Conservation (phyloP, 2,888 invertebrate species). For the Dorcus parallelipipedus region DNA sequence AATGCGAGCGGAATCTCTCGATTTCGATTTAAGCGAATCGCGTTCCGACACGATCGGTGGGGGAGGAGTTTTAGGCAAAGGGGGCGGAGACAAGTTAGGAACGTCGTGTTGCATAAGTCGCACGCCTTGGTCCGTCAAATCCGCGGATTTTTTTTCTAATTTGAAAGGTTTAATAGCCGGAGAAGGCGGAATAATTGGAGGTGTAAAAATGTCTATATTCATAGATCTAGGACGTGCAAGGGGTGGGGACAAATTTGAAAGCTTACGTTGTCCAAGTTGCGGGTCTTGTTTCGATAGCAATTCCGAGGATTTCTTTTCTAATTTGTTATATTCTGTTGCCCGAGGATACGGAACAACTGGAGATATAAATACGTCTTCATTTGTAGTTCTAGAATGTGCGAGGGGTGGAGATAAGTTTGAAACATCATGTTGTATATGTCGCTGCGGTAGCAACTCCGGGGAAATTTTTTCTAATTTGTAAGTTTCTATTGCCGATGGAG, state of each 20-base stretch:
- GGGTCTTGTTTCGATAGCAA: constrained; percentile 3
- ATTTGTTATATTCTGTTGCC: neutral
- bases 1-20: too few relatives aligned
- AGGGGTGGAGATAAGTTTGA: neutral
- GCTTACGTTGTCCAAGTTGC: constrained; percentile 7
- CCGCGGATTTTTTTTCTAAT: neutral
- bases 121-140: too few relatives aligned
- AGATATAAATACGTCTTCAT: neutral
- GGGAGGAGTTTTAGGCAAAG: constrained; percentile 12
- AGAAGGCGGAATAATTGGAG: constrained; percentile 3
- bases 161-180: neutral
- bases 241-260: constrained; percentile 11
- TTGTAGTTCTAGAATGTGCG: neutral
- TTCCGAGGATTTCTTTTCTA: neutral
- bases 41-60: neutral
- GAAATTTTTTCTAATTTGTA: neutral
- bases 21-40: neutral
- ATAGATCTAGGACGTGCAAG: neutral
- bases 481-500: too few relatives aligned
- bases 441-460: too few relatives aligned
- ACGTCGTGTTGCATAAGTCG: too few relatives aligned
- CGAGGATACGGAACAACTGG: constrained; percentile 4
- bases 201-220: neutral
- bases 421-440: too few relatives aligned
- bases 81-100: neutral